Percentiles rank a stretch among this genome's conserved stretches.
These are phyloP conservation scores for Dendrocopos noguchii DNA, from an alignment of 2,113 vertebrate genomes.

Conservation along the genomic window DNA sequence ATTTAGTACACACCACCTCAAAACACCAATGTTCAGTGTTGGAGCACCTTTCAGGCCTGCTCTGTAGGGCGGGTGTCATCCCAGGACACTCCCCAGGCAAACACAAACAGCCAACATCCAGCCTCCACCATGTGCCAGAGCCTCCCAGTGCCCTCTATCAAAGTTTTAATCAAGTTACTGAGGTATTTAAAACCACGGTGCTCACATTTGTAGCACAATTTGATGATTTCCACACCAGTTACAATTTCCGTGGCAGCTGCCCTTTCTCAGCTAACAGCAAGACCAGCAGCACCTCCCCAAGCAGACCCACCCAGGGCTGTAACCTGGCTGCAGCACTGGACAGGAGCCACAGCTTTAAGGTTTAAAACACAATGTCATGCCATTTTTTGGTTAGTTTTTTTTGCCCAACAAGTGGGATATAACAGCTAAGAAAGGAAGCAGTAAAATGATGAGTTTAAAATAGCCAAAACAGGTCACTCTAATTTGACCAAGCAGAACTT, in stretches of 20 bases:
- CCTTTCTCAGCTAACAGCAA: not conserved
- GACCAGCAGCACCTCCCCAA: rapidly evolving
- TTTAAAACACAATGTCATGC: not conserved
- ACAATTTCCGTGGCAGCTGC: rapidly evolving
- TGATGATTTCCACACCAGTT: not conserved
- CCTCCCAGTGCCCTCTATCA: not conserved
- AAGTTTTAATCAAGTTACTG: not conserved
- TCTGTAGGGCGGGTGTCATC: rapidly evolving
- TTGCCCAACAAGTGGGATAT: not conserved
- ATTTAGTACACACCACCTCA: rapidly evolving
- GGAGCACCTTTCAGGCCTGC: not conserved
- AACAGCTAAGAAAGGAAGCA: not conserved
- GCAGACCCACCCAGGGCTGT: rapidly evolving
- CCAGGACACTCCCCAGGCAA: not conserved
- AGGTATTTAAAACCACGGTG: rapidly evolving
- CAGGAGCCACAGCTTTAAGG: not conserved
- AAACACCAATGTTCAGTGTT: rapidly evolving
- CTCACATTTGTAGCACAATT: rapidly evolving
- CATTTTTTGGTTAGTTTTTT: not conserved
- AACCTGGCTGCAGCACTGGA: rapidly evolving
- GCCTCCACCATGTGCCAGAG: rapidly evolving
- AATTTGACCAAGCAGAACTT: not conserved
- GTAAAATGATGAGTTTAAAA: not conserved
- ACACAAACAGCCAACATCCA: rapidly evolving
- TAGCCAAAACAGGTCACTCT: not conserved